Conservation (phyloP, 2,113 vertebrate species). For the Cyphomyrus plagiostoma region DNA sequence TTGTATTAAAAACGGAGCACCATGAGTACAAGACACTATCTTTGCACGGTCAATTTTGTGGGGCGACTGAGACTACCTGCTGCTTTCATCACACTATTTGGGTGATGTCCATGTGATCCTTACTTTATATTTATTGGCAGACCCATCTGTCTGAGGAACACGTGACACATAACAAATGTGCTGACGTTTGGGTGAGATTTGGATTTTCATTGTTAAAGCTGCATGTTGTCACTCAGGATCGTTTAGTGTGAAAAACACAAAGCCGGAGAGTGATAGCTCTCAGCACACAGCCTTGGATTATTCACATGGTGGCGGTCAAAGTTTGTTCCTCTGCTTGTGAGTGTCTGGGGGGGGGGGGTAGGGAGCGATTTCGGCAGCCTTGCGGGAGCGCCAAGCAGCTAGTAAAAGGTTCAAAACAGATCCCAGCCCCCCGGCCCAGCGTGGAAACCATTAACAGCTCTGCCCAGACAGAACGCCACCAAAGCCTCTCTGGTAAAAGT, state of each 20-base stretch:
- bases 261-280: neutral
- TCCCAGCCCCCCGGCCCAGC: conserved; percentile 27
- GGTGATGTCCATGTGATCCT: neutral
- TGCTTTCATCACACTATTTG: neutral
- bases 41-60: neutral
- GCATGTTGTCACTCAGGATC: neutral
- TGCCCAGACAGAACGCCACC: conserved; percentile 43
- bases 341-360: neutral
- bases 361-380: conserved; percentile 39
- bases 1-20: neutral
- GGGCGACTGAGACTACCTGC: neutral
- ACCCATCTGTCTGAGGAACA: neutral
- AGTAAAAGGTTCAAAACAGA: conserved; percentile 49
- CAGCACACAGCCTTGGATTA: neutral
- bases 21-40: neutral
- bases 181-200: neutral
- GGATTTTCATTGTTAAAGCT: neutral
- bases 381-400: conserved; percentile 44
- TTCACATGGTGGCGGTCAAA: neutral
- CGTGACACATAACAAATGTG: neutral
- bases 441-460: conserved; percentile 49
- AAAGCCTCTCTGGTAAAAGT: conserved; percentile 29
- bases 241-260: neutral
- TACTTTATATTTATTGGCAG: neutral
- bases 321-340: conserved; percentile 28